Percentiles rank a stretch among this genome's conserved stretches.
These are phyloP conservation scores for Brachirus orientalis DNA, from an alignment of 2,113 vertebrate species.

Conservation along the genomic window DNA sequence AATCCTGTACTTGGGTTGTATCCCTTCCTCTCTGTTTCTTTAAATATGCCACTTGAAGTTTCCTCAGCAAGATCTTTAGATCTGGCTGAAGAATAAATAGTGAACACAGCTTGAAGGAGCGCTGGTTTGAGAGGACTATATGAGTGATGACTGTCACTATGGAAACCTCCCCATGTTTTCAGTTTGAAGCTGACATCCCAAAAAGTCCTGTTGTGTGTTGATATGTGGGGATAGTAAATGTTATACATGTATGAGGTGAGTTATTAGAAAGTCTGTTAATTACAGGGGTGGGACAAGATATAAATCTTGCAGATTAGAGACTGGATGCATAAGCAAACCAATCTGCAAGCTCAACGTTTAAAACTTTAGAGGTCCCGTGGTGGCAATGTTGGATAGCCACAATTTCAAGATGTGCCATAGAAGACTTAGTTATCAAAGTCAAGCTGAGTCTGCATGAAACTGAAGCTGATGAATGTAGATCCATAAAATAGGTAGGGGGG, in stretches of 20 bases:
- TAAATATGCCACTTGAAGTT: conserved; percentile 61
- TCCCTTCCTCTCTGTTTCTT: conserved; percentile 56
- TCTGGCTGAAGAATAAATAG: conserved; percentile 67
- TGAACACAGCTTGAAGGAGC: conserved; percentile 57
- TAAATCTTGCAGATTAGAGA: conserved; percentile 82
- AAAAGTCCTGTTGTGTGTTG: conserved; percentile 65
- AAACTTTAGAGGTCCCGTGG: conserved; percentile 49
- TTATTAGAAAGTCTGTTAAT: conserved; percentile 80
- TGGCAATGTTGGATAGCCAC: conserved; percentile 56
- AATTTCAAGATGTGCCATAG: conserved; percentile 51
- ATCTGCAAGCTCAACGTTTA: conserved; percentile 71
- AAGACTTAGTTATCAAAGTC: conserved; percentile 45
- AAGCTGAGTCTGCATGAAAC: conserved; percentile 52
- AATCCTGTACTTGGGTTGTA: conserved; percentile 52
- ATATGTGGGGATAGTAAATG: conserved; percentile 77
- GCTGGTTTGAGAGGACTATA: conserved; percentile 60
- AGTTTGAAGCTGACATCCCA: conserved; percentile 69
- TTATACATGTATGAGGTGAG: conserved; percentile 75
- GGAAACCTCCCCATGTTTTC: conserved; percentile 77
- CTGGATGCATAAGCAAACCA: conserved; percentile 70
- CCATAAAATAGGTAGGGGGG: conserved; percentile 23
- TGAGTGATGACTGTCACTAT: conserved; percentile 76
- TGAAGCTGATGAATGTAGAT: conserved; percentile 30
- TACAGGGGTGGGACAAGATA: conserved; percentile 70
- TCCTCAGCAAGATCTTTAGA: conserved; percentile 60